phyloP scores from a whole-genome alignment of 1,140 invertebrate genomes.

The Macrobrachium rosenbergii region DNA sequence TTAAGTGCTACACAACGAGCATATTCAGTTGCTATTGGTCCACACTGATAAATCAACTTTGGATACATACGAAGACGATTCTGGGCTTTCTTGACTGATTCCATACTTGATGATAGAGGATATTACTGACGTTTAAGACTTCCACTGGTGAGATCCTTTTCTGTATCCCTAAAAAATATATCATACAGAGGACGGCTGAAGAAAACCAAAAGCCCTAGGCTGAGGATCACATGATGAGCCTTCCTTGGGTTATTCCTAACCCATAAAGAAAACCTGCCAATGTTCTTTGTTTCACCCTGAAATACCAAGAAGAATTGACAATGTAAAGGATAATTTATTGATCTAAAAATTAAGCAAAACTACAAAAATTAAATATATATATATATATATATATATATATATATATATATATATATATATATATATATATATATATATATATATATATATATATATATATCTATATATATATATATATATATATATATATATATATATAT shows the following conservation, averaged over 20 bases:
- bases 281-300: neutral
- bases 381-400: constrained; percentile 38
- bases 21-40: constrained; percentile 78
- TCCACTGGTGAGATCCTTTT: constrained; percentile 16
- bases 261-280: constrained; percentile 66
- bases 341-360: no score
- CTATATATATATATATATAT: no score
- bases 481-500: no score
- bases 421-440: neutral
- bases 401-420: constrained; percentile 35
- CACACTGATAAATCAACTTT: constrained; percentile 79
- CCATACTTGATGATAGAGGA: constrained; percentile 75
- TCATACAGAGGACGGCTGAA: constrained; percentile 82
- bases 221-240: constrained; percentile 72
- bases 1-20: constrained; percentile 81
- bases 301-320: no score
- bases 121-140: constrained; percentile 1
- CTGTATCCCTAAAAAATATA: constrained; percentile 71
- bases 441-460: no score
- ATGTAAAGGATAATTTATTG: no score
- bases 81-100: constrained; percentile 82
- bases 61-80: constrained; percentile 82
- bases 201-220: constrained; percentile 73
- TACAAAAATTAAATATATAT: constrained; percentile 30
- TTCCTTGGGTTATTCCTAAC: constrained; percentile 73